Evolutionary conservation across 2,113 vertebrate genomes (phyloP).

Genomic region (Jaculus jaculus): DNA sequence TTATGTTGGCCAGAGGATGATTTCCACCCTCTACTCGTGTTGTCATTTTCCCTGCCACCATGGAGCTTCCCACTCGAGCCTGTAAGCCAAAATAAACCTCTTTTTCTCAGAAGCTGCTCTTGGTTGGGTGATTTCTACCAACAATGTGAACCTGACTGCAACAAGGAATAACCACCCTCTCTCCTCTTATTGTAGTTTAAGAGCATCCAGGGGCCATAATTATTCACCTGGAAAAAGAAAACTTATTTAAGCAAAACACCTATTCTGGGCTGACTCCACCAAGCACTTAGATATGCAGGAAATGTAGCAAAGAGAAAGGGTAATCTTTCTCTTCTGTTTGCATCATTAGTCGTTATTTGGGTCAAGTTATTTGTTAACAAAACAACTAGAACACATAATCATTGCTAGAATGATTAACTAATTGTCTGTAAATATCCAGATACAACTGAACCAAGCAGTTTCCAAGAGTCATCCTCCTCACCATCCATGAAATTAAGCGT

Average conservation of each 20-base stretch:
- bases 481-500: neutral
- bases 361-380: constrained; percentile 14
- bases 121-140: too few relatives aligned
- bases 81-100: too few relatives aligned
- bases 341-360: neutral
- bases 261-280: fast-evolving
- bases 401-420: neutral
- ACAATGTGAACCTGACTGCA: too few relatives aligned
- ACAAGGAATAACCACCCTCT: neutral
- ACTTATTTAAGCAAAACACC: neutral
- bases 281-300: neutral
- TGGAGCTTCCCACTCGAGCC: too few relatives aligned
- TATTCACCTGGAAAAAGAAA: neutral
- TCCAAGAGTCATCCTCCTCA: neutral
- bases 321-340: neutral
- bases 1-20: too few relatives aligned
- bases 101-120: too few relatives aligned
- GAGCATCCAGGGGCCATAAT: neutral
- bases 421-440: neutral
- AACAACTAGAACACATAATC: neutral
- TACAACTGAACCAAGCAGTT: neutral
- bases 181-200: neutral
- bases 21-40: too few relatives aligned
- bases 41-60: too few relatives aligned
- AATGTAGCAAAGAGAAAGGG: neutral